Evolutionary conservation across 2,113 vertebrate species (phyloP), one percentile per base, ranked within the genome.

Genomic region (Oreochromis tanganicae): DNA sequence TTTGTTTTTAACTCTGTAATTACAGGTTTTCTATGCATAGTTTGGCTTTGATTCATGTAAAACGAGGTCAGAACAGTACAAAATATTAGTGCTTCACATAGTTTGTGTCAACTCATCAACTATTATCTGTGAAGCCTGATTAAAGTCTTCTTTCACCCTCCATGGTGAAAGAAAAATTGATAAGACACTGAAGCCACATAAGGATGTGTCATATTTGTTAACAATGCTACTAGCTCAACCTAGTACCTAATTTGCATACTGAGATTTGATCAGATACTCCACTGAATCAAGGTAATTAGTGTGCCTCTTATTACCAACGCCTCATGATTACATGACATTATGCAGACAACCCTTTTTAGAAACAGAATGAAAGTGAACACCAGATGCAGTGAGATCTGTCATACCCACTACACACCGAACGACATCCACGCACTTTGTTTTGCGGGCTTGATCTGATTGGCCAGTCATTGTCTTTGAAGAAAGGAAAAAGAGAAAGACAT

Each of bases 401-500:
- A 27, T 46, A 16, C 16, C 4, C 43, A 75, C 68, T 27, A 17
- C 68, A 48, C 16, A 32, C 9, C 16, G 6, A 19, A 27, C 71
- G 71, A 19, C 24, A 19, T 50, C 14, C 9, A 0, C 12, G 71
- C 16, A 32, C 43, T 7, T 29, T 48, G 41, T 48, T 75, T 29
- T 48, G 14, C 7, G 24, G 43, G 13, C 41, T 46, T 27, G 8
- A 73, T 29, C 9, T 48, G 43, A 75, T 48, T 10, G 24, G 71
- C 4, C 41, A 29, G 24, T 29, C 0, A 0, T 0, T 0, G 14
- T 63, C 32, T 63, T 36, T 36, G 59, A 63, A 36, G 2, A 63
- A 63, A 12, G 9, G 9, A 41, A 68, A 41, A 68, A 21, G 11
- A 68, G 13, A 68, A 21, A 1, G 0, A 0, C 1, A 21, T 21